A percentile compares a stretch with the other conserved stretches of the same genome.
These are phyloP conservation scores for Solea senegalensis DNA, from an alignment of 2,113 vertebrate species.

Conservation along the genomic window DNA sequence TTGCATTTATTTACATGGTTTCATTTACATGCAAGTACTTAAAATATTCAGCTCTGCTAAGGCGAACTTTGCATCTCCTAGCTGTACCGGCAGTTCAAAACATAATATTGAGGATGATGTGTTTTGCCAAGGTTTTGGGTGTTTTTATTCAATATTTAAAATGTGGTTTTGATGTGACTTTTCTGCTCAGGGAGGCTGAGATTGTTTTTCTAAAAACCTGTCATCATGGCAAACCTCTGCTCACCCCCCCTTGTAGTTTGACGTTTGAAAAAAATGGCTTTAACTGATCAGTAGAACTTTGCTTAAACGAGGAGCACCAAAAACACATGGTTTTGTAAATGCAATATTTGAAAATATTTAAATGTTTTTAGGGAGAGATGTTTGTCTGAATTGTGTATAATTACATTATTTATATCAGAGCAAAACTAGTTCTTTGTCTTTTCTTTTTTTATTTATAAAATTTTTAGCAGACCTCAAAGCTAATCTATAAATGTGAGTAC, in stretches of 20 bases:
- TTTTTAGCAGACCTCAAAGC: conserved; percentile 61
- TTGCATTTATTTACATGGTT: conserved; percentile 17
- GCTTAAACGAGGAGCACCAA: conserved; percentile 39
- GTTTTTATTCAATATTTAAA: conserved; percentile 75
- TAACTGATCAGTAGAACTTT: conserved; percentile 56
- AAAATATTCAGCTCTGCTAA: conserved; percentile 30
- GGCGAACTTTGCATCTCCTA: conserved; percentile 24
- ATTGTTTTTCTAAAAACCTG: conserved; percentile 63
- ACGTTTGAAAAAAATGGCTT: conserved; percentile 67
- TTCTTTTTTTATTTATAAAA: conserved; percentile 64
- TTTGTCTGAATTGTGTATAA: conserved; percentile 65
- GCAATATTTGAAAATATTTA: conserved; percentile 72
- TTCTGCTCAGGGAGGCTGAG: conserved; percentile 78
- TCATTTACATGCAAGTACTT: conserved; percentile 23
- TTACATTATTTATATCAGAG: conserved; percentile 72
- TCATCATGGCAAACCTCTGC: conserved; percentile 54
- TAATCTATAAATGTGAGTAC: conserved; percentile 66
- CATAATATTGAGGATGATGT: conserved; percentile 48
- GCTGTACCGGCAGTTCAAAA: conserved; percentile 43
- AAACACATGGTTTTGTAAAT: conserved; percentile 62
- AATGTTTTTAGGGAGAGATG: conserved; percentile 68
- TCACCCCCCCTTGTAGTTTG: conserved; percentile 42
- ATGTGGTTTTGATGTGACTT: conserved; percentile 74
- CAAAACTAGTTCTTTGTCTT: conserved; percentile 62
- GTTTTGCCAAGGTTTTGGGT: conserved; percentile 76